Evolutionary conservation across 2,113 vertebrate species (phyloP).

Genomic region (Fulica atra): DNA sequence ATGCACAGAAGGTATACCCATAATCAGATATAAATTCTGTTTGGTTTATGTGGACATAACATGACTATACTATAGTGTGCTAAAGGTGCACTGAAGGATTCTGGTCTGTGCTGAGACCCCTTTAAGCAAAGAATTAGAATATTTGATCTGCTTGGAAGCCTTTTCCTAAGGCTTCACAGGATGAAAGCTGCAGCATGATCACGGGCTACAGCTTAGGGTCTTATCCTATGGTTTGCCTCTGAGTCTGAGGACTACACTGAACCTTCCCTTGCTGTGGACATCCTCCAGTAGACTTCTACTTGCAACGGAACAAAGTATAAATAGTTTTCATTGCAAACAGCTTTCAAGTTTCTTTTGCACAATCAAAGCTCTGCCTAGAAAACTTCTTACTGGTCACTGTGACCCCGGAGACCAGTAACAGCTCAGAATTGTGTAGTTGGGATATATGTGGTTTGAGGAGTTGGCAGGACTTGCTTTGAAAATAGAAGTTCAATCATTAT

Average conservation of each 20-base stretch:
- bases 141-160: background rate
- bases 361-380: background rate
- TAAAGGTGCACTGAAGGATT: background rate
- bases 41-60: background rate
- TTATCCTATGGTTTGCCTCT: background rate
- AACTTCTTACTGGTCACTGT: background rate
- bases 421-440: background rate
- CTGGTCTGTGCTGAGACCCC: background rate
- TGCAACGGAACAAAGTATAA: background rate
- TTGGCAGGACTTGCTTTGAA: background rate
- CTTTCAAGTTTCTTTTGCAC: background rate
- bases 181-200: background rate
- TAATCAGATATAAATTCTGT: background rate
- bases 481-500: background rate
- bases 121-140: background rate
- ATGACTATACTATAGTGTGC: background rate
- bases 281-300: background rate
- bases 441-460: background rate
- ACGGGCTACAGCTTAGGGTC: background rate
- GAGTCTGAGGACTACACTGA: background rate
- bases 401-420: background rate
- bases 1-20: background rate
- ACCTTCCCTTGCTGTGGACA: rapidly evolving
- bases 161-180: background rate
- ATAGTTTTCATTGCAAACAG: background rate